phyloP scores from a whole-genome alignment of 2,888 invertebrate species.

The Drosophila barbarae region DNA sequence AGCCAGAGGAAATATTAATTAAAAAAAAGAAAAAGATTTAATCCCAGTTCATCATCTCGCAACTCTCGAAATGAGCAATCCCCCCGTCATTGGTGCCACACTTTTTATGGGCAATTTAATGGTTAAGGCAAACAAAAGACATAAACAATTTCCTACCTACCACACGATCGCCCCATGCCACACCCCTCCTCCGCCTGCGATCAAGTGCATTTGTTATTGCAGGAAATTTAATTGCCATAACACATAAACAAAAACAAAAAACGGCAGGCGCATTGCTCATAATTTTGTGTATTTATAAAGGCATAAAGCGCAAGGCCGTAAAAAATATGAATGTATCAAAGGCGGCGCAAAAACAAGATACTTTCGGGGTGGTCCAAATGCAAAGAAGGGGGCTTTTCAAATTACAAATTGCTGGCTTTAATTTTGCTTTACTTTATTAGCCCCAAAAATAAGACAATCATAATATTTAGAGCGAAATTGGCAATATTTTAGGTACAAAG shows the following conservation, averaged over 20 bases:
- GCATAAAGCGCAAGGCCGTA: slow-evolving; percentile 65
- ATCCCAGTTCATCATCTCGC: neutral
- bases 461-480: too few relatives aligned
- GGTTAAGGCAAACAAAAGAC: slow-evolving; percentile 24
- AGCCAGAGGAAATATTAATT: neutral
- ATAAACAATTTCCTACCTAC: slow-evolving; percentile 38
- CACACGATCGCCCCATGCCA: slow-evolving; percentile 1
- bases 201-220: slow-evolving; percentile 56
- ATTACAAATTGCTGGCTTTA: neutral
- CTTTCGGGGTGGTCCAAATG: slow-evolving; percentile 54
- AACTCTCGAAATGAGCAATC: neutral
- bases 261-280: slow-evolving; percentile 32
- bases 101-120: slow-evolving; percentile 31
- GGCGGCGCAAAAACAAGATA: slow-evolving; percentile 44
- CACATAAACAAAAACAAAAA: slow-evolving; percentile 50
- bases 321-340: slow-evolving; percentile 67
- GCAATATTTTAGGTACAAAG: neutral
- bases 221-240: slow-evolving; percentile 70
- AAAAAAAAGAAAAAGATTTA: neutral
- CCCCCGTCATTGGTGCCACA: slow-evolving; percentile 25
- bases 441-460: neutral
- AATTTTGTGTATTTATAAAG: slow-evolving; percentile 68
- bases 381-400: neutral
- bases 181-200: neutral
- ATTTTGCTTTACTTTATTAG: neutral